Evolutionary conservation across 2,113 vertebrate genomes (phyloP).

Genomic region (Cichladusa arquata): DNA sequence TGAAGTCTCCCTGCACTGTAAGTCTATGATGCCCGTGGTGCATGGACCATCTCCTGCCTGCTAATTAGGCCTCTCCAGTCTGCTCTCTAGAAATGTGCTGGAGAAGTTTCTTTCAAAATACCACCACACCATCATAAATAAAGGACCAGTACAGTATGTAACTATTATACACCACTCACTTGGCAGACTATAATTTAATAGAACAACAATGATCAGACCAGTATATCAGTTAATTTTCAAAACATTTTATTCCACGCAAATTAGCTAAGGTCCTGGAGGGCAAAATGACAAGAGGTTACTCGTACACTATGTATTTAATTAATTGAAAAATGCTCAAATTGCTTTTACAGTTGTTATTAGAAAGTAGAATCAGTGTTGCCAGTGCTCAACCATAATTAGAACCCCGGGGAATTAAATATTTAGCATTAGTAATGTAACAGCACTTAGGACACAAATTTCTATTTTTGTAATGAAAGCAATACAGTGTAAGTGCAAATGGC

Average conservation of each 20-base stretch:
- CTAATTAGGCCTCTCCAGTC: constrained; percentile 57
- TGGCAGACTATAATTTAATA: constrained; percentile 73
- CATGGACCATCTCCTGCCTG: constrained; percentile 13
- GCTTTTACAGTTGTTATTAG: constrained; percentile 99
- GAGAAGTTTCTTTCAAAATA: constrained; percentile 1
- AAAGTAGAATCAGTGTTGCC: constrained; percentile 96
- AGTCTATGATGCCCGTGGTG: background rate
- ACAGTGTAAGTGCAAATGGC: constrained; percentile 88
- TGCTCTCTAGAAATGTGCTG: background rate
- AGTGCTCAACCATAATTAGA: constrained; percentile 98
- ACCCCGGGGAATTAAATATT: constrained; percentile 99
- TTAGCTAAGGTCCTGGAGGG: constrained; percentile 98
- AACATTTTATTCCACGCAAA: constrained; percentile 96
- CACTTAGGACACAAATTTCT: constrained; percentile 99
- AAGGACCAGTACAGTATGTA: background rate
- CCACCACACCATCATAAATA: constrained; percentile 2
- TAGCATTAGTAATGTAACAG: constrained; percentile 99
- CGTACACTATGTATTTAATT: constrained; percentile 99
- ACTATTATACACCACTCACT: constrained; percentile 66
- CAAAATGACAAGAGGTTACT: constrained; percentile 99
- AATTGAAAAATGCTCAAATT: constrained; percentile 99
- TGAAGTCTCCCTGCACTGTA: background rate
- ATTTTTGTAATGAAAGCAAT: constrained; percentile 99
- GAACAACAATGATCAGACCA: constrained; percentile 69
- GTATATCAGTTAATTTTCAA: constrained; percentile 83